Conservation (phyloP, 2,113 vertebrate genomes). For the Pogona vitticeps region DNA sequence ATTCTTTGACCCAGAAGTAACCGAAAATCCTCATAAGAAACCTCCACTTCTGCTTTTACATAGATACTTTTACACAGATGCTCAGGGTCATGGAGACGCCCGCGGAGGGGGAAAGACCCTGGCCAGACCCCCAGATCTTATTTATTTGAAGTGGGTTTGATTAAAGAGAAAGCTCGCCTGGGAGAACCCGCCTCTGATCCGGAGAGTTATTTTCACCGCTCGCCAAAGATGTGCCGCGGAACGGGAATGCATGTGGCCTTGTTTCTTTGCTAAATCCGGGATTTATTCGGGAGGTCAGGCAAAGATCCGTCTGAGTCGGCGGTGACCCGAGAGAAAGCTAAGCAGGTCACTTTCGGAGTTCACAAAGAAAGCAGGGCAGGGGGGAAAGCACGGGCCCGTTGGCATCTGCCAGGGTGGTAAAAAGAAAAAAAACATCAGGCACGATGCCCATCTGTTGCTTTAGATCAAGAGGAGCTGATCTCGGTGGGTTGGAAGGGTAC, state of each 20-base stretch:
- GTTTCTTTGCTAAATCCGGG: background rate
- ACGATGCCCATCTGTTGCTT: background rate
- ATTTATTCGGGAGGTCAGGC: background rate
- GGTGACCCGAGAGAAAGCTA: rapidly evolving
- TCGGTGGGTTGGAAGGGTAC: too few species aligned
- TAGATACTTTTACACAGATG: conserved; percentile 37
- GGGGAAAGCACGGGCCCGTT: too few species aligned
- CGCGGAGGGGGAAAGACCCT: conserved; percentile 41
- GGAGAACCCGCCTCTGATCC: conserved; percentile 37
- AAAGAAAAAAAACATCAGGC: too few species aligned
- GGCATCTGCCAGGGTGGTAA: background rate
- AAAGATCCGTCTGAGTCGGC: background rate
- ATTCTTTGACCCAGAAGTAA: conserved; percentile 74
- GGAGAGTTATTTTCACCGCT: conserved; percentile 34
- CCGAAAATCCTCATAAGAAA: conserved; percentile 65
- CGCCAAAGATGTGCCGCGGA: background rate
- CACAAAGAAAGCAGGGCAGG: background rate
- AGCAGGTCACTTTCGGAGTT: background rate
- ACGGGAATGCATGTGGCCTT: background rate
- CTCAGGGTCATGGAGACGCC: background rate
- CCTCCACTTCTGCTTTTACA: background rate
- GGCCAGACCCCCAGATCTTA: conserved; percentile 51
- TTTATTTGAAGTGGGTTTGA: conserved; percentile 60
- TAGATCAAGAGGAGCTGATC: background rate
- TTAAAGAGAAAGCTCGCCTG: conserved; percentile 48